Base-by-base conservation (phyloP, 2,888 invertebrate species). In the Dynastes hyllus region DNA sequence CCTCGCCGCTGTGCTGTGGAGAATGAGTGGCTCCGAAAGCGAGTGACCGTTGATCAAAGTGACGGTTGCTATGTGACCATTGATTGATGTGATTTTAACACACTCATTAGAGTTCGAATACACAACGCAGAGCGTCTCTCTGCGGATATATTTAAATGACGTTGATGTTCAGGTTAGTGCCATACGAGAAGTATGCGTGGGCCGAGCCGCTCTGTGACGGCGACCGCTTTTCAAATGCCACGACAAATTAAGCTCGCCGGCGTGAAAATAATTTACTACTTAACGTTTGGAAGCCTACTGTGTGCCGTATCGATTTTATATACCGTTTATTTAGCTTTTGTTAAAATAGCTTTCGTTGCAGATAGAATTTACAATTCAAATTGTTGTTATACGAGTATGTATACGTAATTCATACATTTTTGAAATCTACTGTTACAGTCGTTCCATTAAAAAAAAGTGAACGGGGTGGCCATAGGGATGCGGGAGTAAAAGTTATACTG, bases 81-180 rank as follows among this genome's bases (percentile, higher is more conserved):
- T 87, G 87, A 87, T 87, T 87, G 87, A 87, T 87, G 87, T 86
- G 87, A 87, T 87, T 87, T 87, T 87, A 87, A 87, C 87, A 86
- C 87, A 87, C 85, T 87, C 87, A 87, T 87, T 87, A 87, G 73
- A 75, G 86, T 86, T 85, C 80, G 83, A 82, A 78, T 58, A 69
- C 80, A 37, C 76, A 66, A 75, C 75, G 77, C 70, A 37, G 22
- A 16, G 55, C 77, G 76, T 1, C 71, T 79, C 73, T 75, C 63
- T 79, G 79, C 76, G 79, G 80, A 80, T 78, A 83, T 81, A 81
- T 84, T 84, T 84, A 84, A 85, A 85, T 85, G 84, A 84, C 84
- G 84, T 80, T 81, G 81, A 80, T 84, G 82, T 73, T 73, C 83
- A 84, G 83, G 85, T 83, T 83, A 83, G 84, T 84, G 83, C 84